These are phyloP conservation scores for Dendrocincla fuliginosa DNA, from an alignment of 2,797 vertebrate species.

Conservation along the genomic window DNA sequence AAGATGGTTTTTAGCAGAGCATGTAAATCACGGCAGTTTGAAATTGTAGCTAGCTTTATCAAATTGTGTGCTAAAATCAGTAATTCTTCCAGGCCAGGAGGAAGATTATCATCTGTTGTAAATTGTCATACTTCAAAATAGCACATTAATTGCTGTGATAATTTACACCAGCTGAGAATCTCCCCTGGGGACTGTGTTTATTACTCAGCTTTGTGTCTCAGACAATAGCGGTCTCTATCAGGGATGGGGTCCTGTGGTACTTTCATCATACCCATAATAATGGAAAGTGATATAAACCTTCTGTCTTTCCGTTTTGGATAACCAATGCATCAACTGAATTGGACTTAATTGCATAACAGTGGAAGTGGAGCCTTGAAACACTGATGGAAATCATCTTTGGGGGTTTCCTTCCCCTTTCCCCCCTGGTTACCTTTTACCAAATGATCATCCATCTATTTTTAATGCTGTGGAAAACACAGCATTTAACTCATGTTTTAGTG, in stretches of 20 bases:
- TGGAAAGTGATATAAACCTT: background rate
- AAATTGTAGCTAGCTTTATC: background rate
- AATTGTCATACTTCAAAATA: slow-evolving; percentile 54
- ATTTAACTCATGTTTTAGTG: background rate
- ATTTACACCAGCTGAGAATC: slow-evolving; percentile 58
- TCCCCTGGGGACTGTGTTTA: slow-evolving; percentile 21
- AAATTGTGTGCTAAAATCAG: background rate
- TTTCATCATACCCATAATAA: slow-evolving; percentile 13
- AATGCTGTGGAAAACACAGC: background rate
- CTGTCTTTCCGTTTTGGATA: slow-evolving; percentile 16
- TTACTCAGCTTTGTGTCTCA: slow-evolving; percentile 39
- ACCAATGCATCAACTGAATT: background rate
- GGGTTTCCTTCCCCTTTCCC: background rate
- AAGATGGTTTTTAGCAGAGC: background rate
- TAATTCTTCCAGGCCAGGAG: slow-evolving; percentile 42
- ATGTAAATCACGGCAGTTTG: background rate
- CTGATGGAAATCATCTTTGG: slow-evolving; percentile 3
- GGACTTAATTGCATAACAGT: slow-evolving; percentile 1
- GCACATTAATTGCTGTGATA: slow-evolving; percentile 56
- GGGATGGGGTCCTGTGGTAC: background rate
- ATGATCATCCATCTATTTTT: background rate
- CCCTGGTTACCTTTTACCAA: background rate
- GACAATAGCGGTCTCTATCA: slow-evolving; percentile 19
- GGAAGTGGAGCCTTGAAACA: background rate
- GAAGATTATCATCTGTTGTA: slow-evolving; percentile 60